A percentile compares a stretch with the other conserved stretches of the same genome.
phyloP scores from a whole-genome alignment of 2,113 vertebrate species.

The Hydrochoerus hydrochaeris region DNA sequence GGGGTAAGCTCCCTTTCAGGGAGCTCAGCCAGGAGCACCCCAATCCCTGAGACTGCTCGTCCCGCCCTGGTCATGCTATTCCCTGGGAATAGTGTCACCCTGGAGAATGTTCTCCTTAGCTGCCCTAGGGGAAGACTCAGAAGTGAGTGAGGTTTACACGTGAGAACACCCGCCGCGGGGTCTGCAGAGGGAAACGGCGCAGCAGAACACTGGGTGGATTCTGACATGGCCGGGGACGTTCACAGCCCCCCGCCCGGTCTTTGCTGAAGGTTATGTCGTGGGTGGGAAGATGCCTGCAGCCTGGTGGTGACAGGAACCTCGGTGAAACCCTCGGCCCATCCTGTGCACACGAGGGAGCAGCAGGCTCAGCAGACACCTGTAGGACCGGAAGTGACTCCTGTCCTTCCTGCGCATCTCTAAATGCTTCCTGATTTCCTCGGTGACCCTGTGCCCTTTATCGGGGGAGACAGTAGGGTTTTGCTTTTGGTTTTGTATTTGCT shows the following conservation, averaged over 20 bases:
- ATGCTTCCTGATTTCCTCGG: not conserved
- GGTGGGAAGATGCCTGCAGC: not conserved
- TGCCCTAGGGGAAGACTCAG: not conserved
- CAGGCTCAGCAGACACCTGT: not conserved
- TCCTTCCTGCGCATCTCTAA: not conserved
- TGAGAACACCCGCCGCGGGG: not conserved
- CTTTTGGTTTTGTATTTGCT: conserved; percentile 4
- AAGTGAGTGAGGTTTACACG: not conserved
- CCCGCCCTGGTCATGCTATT: not conserved
- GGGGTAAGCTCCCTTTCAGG: not conserved
- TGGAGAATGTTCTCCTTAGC: not conserved
- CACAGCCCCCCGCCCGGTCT: too few species aligned
- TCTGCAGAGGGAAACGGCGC: conserved; percentile 23
- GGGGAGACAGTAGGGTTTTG: not conserved
- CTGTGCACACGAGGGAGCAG: not conserved
- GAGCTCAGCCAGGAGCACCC: not conserved
- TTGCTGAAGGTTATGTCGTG: conserved; percentile 4
- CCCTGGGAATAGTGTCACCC: not conserved
- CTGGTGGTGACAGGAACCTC: not conserved
- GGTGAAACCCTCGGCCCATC: not conserved
- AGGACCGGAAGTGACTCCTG: not conserved
- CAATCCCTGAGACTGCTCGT: not conserved
- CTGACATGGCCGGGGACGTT: not conserved
- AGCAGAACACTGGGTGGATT: not conserved
- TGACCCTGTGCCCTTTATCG: not conserved